Evolutionary conservation across 2,113 vertebrate genomes (phyloP), one percentile per base, ranked within the genome.

Genomic region (Vimba vimba): DNA sequence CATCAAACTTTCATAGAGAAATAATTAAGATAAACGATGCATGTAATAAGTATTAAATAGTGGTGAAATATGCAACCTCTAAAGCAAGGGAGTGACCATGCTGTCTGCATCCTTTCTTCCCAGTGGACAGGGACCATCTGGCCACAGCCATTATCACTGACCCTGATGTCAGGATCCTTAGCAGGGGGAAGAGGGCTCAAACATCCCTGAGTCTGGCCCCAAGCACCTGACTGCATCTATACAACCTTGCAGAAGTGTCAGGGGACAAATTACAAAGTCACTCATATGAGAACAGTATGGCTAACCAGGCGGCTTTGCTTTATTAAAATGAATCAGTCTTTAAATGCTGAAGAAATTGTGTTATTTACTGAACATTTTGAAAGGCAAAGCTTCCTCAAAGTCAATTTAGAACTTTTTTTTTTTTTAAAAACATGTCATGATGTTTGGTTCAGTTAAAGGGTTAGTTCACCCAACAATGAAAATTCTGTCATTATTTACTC

Each of bases 1-100:
- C 92, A 94, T 94, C 93, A 93, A 93, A 93, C 92, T 94, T 94
- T 93, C 94, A 95, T 95, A 89, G 93, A 94, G 94, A 94, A 94
- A 94, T 95, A 94, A 95, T 95, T 94, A 94, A 93, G 93, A 94
- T 95, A 94, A 95, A 95, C 94, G 93, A 94, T 94, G 93, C 94
- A 94, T 95, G 94, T 95, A 95, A 95, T 95, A 93, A 86, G 90
- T 90, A 94, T 94, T 95, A 95, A 95, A 94, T 94, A 94, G 93
- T 92, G 92, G 91, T 84, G 89, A 90, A 94, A 95, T 95, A 95
- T 94, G 93, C 94, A 94, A 91, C 91, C 93, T 94, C 92, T 91
- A 94, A 93, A 94, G 91, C 92, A 92, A 94, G 93, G 93, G 90
- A 91, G 90, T 91, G 93, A 93, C 92, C 93, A 92, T 92, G 88